Base-by-base conservation (phyloP, 2,888 invertebrate species). In the Drosophila macrospina region DNA sequence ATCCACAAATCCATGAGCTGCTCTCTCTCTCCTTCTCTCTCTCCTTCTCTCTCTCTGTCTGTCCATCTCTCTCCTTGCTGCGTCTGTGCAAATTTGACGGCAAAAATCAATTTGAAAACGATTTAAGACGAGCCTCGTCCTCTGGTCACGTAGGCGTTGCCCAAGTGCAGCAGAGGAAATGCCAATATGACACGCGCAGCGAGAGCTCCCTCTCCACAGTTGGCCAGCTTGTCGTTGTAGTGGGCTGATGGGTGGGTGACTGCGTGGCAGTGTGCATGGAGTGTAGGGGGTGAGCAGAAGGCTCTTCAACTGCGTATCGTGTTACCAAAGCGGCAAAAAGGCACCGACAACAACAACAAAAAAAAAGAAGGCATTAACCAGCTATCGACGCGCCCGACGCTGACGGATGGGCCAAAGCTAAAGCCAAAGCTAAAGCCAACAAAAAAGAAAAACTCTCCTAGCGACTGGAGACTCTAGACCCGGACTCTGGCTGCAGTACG, bases 71-170 rank as follows among this genome's bases (percentile, higher is more conserved):
- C 15, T 26, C 50, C 24, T 39, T 62, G 61, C 61, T 57, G 78
- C 41, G 66, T 48, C 74, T 84, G 81, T 78, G 86, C 88, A 86
- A 88, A 88, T 86, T 88, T 86, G 88, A 87, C 80, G 83, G 75
- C 80, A 74, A 71, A 86, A 88, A 86, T 86, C 86, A 86, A 86
- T 86, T 88, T 86, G 86, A 74, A 88, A 86, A 86, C 87, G 82
- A 88, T 88, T 86, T 88, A 69, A 79, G 74, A 89, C 71, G 78
- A 63, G 64, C 44, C 67, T 61, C 62, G 51, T 44, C 37, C 37
- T 6, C 16, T 51, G 50, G 65, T 39, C 65, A 63, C 83, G 88
- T 85, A 79, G 86, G 83, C 88, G 88, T 83, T 63, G 81, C 69
- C 88, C 66, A 75, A 30, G n/a, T 78, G 59, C 61, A 78, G 59